phyloP scores from a whole-genome alignment of 2,113 vertebrate genomes.

The Leiothrix lutea region DNA sequence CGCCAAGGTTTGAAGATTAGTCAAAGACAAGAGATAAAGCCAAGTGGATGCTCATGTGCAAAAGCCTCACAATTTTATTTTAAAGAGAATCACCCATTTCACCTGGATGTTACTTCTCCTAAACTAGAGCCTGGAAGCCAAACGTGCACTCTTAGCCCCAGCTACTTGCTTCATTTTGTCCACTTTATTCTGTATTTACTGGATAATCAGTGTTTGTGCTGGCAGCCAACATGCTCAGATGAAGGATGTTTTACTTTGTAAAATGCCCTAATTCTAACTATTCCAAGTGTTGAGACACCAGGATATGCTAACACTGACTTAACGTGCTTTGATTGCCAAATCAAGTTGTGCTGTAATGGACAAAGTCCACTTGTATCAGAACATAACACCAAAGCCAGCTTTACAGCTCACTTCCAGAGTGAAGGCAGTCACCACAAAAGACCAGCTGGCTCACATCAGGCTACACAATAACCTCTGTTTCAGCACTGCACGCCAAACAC shows the following conservation, averaged over 20 bases:
- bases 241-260: not conserved
- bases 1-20: fast-evolving
- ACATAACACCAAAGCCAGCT: not conserved
- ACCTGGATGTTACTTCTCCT: not conserved
- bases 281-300: not conserved
- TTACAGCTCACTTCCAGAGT: not conserved
- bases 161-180: not conserved
- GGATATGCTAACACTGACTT: fast-evolving
- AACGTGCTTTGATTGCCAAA: fast-evolving
- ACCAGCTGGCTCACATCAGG: fast-evolving
- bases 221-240: not conserved
- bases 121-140: not conserved
- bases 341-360: not conserved
- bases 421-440: not conserved
- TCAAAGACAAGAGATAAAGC: not conserved
- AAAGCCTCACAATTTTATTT: not conserved
- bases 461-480: not conserved
- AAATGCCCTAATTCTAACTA: not conserved
- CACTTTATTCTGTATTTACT: not conserved
- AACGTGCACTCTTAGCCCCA: not conserved
- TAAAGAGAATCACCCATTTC: not conserved
- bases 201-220: not conserved
- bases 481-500: not conserved
- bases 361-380: not conserved
- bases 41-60: not conserved